Percentiles rank a stretch among this genome's conserved stretches.
Evolutionary conservation across 1,140 invertebrate genomes (phyloP).

Genomic region (Pemphigus obesinymphae): DNA sequence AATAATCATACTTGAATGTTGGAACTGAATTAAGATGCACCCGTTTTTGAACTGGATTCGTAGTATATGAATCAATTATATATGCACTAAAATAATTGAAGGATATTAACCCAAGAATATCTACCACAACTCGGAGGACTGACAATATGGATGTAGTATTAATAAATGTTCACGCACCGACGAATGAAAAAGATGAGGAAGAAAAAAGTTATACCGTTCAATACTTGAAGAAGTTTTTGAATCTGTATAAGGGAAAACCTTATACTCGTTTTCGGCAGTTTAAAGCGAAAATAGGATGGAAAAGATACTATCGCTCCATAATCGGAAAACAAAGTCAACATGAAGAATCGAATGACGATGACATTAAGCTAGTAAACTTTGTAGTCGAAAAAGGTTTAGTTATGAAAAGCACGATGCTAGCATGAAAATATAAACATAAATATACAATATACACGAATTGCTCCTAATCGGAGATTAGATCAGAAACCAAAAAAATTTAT

Average conservation of each 20-base stretch:
- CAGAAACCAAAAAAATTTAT: too few species aligned
- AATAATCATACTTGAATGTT: too few species aligned
- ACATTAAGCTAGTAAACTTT: too few species aligned
- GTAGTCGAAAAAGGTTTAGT: too few species aligned
- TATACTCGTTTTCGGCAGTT: background rate
- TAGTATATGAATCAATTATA: too few species aligned
- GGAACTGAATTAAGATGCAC: too few species aligned
- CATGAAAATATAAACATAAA: too few species aligned
- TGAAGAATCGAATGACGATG: too few species aligned
- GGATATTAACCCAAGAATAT: background rate
- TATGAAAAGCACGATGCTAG: too few species aligned
- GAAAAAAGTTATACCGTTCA: background rate
- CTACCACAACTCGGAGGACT: background rate
- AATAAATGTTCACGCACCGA: background rate
- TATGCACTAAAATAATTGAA: background rate
- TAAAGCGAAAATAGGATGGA: background rate
- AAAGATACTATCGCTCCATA: background rate
- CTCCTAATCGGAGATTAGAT: background rate
- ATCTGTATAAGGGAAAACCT: background rate
- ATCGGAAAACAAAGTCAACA: background rate
- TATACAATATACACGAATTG: too few species aligned
- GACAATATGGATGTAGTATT: background rate
- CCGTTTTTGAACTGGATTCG: too few species aligned
- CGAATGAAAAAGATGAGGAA: background rate
- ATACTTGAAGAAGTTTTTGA: background rate